A percentile compares a stretch with the other conserved stretches of the same genome.
Conservation (phyloP, 2,797 vertebrate species). For the Columba guinea region DNA sequence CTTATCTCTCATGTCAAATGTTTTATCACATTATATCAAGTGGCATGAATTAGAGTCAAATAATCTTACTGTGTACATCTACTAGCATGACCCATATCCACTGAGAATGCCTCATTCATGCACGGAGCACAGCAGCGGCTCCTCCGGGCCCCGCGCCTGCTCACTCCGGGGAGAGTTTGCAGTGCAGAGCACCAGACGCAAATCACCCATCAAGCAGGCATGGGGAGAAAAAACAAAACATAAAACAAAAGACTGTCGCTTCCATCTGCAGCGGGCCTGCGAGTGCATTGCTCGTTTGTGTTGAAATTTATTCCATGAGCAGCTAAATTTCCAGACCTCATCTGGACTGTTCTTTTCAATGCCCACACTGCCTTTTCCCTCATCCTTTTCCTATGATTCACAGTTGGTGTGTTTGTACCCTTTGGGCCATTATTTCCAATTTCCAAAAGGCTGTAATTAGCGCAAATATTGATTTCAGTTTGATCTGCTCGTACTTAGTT, state of each 20-base stretch:
- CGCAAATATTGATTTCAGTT: constrained; percentile 49
- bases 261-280: constrained; percentile 62
- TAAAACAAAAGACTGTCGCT: constrained; percentile 69
- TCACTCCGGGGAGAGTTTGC: constrained; percentile 74
- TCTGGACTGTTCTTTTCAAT: constrained; percentile 82
- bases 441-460: constrained; percentile 74
- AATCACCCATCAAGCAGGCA: constrained; percentile 79
- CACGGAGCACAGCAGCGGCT: constrained; percentile 82
- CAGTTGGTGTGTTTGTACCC: constrained; percentile 64
- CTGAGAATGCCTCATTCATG: constrained; percentile 93
- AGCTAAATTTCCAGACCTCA: constrained; percentile 73
- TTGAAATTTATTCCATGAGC: constrained; percentile 71
- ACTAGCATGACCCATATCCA: constrained; percentile 99
- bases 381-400: constrained; percentile 71
- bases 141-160: constrained; percentile 67
- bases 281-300: constrained; percentile 62
- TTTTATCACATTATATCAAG: constrained; percentile 99
- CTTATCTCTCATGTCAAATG: constrained; percentile 99
- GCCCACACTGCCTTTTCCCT: constrained; percentile 79
- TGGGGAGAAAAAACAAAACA: constrained; percentile 75
- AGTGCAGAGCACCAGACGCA: constrained; percentile 71
- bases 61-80: constrained; percentile 99
- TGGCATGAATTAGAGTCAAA: constrained; percentile 99
- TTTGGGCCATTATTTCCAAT: constrained; percentile 71
- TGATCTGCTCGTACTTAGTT: constrained; percentile 47